A percentile compares a stretch with the other conserved stretches of the same genome.
phyloP scores from a whole-genome alignment of 2,888 invertebrate species.

The Mechanitis messenoides region DNA sequence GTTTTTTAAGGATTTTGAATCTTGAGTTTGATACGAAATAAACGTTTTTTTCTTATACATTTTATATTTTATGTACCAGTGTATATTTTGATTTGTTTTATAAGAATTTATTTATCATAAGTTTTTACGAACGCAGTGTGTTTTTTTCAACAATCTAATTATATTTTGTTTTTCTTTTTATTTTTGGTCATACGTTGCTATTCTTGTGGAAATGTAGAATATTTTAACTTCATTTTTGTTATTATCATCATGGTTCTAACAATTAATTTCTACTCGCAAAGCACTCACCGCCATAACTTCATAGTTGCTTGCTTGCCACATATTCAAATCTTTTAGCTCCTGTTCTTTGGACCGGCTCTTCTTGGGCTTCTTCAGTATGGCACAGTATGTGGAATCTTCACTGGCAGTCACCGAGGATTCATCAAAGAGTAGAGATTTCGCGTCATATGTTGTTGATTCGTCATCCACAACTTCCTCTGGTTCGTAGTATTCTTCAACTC shows the following conservation, averaged over 20 bases:
- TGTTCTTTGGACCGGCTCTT: slow-evolving; percentile 46
- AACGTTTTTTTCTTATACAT: too few relatives aligned
- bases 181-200: too few relatives aligned
- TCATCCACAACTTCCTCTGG: slow-evolving; percentile 33
- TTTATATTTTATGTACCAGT: too few relatives aligned
- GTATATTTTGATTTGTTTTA: too few relatives aligned
- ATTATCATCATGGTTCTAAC: background rate
- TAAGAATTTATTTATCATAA: too few relatives aligned
- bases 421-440: slow-evolving; percentile 43
- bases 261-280: background rate
- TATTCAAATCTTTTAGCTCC: slow-evolving; percentile 53
- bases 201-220: too few relatives aligned
- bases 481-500: slow-evolving; percentile 31
- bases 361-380: slow-evolving; percentile 55
- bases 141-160: too few relatives aligned
- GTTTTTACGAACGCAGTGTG: too few relatives aligned
- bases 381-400: slow-evolving; percentile 58
- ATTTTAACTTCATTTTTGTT: too few relatives aligned
- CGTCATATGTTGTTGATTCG: slow-evolving; percentile 57
- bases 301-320: slow-evolving; percentile 65
- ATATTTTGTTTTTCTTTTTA: too few relatives aligned
- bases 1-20: too few relatives aligned
- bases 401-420: slow-evolving; percentile 52
- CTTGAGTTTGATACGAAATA: too few relatives aligned
- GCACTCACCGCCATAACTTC: slow-evolving; percentile 61